Conservation (phyloP, 2,888 invertebrate species). For the Diarsia mendica region DNA sequence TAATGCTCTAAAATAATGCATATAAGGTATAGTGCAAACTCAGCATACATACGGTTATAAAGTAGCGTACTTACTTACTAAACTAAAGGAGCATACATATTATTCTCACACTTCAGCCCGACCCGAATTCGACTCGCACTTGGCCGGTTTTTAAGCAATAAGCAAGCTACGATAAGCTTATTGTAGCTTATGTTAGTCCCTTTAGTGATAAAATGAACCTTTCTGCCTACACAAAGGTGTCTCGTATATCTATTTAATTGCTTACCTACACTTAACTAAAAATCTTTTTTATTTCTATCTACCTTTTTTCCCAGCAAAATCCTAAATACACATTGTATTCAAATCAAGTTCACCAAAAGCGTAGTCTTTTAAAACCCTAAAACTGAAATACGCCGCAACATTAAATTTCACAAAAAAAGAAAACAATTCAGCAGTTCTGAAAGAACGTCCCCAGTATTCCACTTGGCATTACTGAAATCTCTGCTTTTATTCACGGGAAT, state of each 20-base stretch:
- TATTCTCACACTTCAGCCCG: no score
- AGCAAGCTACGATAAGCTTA: background rate
- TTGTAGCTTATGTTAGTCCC: background rate
- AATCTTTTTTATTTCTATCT: background rate
- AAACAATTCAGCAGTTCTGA: constrained; percentile 40
- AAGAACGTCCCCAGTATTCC: constrained; percentile 56
- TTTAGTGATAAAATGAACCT: background rate
- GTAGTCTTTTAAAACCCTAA: constrained; percentile 9
- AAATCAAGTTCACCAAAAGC: constrained; percentile 5
- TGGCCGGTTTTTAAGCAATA: no score
- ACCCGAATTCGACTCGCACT: no score
- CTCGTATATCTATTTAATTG: background rate
- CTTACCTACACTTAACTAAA: background rate
- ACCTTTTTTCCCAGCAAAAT: background rate
- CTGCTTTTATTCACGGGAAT: constrained; percentile 60
- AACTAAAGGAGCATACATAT: no score
- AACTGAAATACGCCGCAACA: constrained; percentile 17
- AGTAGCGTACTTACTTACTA: no score
- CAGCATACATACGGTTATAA: no score
- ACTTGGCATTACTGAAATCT: constrained; percentile 62
- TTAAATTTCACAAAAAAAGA: constrained; percentile 39
- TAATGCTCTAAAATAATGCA: no score
- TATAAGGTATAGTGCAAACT: no score
- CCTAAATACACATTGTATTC: background rate
- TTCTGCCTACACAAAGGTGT: background rate